phyloP scores from a whole-genome alignment of 2,113 vertebrate species.

The Nothobranchius furzeri region DNA sequence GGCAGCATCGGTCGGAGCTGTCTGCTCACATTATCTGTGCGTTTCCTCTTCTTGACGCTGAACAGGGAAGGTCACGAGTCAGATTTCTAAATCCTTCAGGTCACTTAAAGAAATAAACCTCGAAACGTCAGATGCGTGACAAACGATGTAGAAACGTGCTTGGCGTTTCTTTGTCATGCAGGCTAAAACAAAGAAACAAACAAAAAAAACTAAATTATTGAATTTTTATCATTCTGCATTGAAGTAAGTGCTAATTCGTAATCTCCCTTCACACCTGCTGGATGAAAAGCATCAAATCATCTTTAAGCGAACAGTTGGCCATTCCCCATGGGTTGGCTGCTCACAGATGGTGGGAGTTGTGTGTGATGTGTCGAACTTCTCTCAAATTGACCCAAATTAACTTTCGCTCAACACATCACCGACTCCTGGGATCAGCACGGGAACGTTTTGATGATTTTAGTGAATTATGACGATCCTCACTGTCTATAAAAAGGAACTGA shows the following conservation, averaged over 20 bases:
- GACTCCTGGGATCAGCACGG: conserved; percentile 32
- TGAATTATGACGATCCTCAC: not conserved
- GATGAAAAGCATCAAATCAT: conserved; percentile 50
- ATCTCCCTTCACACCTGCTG: conserved; percentile 35
- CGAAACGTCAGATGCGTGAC: conserved; percentile 12
- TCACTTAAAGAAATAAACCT: conserved; percentile 17
- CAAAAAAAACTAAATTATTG: conserved; percentile 18
- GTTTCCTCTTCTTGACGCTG: not conserved
- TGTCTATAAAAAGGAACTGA: too few relatives aligned
- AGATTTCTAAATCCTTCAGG: conserved; percentile 10
- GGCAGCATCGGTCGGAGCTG: conserved; percentile 39
- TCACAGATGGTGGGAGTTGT: conserved; percentile 64
- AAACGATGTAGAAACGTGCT: conserved; percentile 1
- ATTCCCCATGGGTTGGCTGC: conserved; percentile 39
- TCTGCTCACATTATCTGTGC: conserved; percentile 48
- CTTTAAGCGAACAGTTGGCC: conserved; percentile 62
- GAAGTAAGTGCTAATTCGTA: conserved; percentile 44
- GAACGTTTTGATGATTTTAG: conserved; percentile 15
- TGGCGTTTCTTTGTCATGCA: not conserved
- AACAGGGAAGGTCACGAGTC: conserved; percentile 36
- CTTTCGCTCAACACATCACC: conserved; percentile 17
- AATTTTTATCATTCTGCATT: conserved; percentile 27
- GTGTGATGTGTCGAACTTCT: conserved; percentile 52
- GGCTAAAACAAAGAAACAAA: conserved; percentile 9
- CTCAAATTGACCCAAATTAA: conserved; percentile 58